Evolutionary conservation across 2,888 invertebrate genomes (phyloP).

Genomic region (Hedychridium roseum): DNA sequence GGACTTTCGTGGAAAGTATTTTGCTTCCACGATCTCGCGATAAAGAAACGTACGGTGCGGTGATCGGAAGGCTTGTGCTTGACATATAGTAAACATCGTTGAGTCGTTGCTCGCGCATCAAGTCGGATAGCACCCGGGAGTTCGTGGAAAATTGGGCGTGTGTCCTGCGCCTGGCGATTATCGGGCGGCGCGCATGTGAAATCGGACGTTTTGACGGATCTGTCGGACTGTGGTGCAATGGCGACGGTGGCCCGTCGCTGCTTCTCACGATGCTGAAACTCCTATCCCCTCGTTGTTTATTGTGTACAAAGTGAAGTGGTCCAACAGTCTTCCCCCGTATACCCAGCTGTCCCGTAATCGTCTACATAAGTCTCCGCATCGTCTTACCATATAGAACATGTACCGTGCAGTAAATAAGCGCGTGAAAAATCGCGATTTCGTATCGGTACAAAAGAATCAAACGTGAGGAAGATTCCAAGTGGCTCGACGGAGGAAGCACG

Average conservation of each 20-base stretch:
- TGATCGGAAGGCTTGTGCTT: too few species aligned
- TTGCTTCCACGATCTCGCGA: constrained; percentile 12
- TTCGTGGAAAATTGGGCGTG: constrained; percentile 16
- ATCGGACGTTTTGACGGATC: constrained; percentile 42
- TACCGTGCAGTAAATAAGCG: constrained; percentile 15
- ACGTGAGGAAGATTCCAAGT: constrained; percentile 22
- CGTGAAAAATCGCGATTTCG: constrained; percentile 2
- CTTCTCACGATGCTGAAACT: constrained; percentile 23
- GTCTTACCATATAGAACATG: too few species aligned
- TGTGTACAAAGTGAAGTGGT: constrained; percentile 15
- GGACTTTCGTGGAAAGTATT: constrained; percentile 28
- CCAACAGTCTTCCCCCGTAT: too few species aligned
- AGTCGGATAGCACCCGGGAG: not conserved
- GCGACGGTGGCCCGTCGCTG: constrained; percentile 32
- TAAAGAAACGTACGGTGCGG: not conserved
- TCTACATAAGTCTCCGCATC: too few species aligned
- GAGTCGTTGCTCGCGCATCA: too few species aligned
- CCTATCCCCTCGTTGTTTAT: not conserved
- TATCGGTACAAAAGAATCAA: constrained; percentile 21
- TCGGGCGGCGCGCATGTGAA: constrained; percentile 34
- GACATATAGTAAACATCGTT: too few species aligned
- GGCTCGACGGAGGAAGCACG: constrained; percentile 9
- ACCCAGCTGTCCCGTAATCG: too few species aligned
- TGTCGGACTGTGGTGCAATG: constrained; percentile 37
- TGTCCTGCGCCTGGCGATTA: constrained; percentile 10